These are phyloP conservation scores for Tiliacea aurago DNA, from an alignment of 2,888 invertebrate genomes.

Conservation along the genomic window DNA sequence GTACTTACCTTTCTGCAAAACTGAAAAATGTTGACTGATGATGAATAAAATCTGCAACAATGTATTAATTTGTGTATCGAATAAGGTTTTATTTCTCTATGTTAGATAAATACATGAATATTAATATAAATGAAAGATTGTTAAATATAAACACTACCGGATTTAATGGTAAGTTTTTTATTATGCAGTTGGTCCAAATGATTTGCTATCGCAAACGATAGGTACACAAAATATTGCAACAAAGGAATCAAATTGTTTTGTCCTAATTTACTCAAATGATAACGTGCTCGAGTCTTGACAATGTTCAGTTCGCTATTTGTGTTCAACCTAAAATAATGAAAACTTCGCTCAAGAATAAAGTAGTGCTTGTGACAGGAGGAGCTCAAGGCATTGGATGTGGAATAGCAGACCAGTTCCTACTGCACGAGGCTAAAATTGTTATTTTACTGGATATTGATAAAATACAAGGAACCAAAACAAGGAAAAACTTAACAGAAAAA, in stretches of 20 bases:
- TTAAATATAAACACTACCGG: not conserved
- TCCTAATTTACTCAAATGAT: constrained; percentile 1
- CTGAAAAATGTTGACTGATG: not conserved
- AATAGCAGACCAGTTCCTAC: constrained; percentile 83
- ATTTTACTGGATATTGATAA: constrained; percentile 58
- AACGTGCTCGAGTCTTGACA: not conserved
- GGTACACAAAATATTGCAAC: not conserved
- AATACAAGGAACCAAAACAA: constrained; percentile 35
- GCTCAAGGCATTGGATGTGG: constrained; percentile 88
- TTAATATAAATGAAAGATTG: not conserved
- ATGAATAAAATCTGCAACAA: not conserved
- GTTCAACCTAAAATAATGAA: constrained; percentile 56
- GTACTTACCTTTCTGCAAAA: too few species aligned
- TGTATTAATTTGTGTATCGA: not conserved
- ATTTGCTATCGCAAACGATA: not conserved
- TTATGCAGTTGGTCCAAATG: not conserved
- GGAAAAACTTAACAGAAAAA: constrained; percentile 31
- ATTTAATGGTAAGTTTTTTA: not conserved
- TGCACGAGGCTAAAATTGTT: constrained; percentile 74
- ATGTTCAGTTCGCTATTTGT: not conserved
- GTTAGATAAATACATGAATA: not conserved
- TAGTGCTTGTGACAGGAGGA: constrained; percentile 86
- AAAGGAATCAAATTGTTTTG: not conserved
- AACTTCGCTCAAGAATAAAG: constrained; percentile 64
- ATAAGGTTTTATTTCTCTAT: not conserved